Percentiles rank a stretch among this genome's conserved stretches.
Evolutionary conservation across 2,797 vertebrate genomes (phyloP).

Genomic region (Molossus molossus): DNA sequence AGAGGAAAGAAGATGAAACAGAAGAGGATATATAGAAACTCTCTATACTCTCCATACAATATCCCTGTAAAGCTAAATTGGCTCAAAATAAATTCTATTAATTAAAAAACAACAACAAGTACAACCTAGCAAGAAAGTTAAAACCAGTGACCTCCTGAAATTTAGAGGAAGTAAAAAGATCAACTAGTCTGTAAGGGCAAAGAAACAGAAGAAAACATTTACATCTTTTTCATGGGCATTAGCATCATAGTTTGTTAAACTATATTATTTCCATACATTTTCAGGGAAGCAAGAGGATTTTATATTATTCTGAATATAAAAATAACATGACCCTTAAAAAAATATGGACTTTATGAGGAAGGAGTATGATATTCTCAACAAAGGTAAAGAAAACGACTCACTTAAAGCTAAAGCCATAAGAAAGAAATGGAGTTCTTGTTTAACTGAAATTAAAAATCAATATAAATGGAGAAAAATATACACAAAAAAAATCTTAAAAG

Average conservation of each 20-base stretch:
- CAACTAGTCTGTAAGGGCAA: not conserved
- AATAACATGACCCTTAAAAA: constrained; percentile 28
- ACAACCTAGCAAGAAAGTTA: not conserved
- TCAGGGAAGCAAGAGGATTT: not conserved
- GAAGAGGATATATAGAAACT: too few relatives aligned
- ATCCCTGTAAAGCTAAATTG: too few relatives aligned
- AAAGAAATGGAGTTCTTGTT: constrained; percentile 57
- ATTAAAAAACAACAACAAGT: not conserved
- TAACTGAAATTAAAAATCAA: constrained; percentile 61
- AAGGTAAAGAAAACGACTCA: constrained; percentile 12
- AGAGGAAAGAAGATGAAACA: too few relatives aligned
- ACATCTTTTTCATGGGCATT: not conserved
- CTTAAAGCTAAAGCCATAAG: constrained; percentile 56
- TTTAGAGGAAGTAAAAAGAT: not conserved
- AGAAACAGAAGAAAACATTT: not conserved
- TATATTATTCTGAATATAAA: not conserved
- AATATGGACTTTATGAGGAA: constrained; percentile 3
- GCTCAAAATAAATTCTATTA: too few relatives aligned
- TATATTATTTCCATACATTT: not conserved
- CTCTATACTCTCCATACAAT: too few relatives aligned
- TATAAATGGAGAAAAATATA: not conserved
- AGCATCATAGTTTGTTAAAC: constrained; percentile 39
- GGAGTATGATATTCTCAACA: constrained; percentile 1
- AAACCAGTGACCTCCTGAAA: not conserved
- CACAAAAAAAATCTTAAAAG: constrained; percentile 13